Base-by-base conservation (phyloP, 2,888 invertebrate genomes). In the Sipha maydis region DNA sequence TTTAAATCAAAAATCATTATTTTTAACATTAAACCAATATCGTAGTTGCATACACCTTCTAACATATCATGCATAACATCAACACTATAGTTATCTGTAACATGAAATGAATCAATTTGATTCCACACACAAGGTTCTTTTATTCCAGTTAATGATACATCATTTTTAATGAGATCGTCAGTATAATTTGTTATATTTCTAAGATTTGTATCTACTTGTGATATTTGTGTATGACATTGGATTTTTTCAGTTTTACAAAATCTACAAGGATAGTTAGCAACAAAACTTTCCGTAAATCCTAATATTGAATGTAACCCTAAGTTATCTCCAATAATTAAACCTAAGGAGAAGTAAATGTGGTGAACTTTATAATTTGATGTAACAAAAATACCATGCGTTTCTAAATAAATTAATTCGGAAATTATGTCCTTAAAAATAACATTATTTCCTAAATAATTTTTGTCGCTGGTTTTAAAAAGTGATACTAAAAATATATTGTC, bases 371-470 rank as follows among this genome's bases (percentile, higher is more conserved):
- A 54, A 25, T 78, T 54, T 8, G 31, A 8, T 54, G 21, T 28
- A 19, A 54, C 3, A 31, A 21, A 78, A 78, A 78, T 78, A 25
- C 54, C 78, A 21, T 25, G 8, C 31, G 25, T 56, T 78, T 78
- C 54, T 78, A 77, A 77, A 77, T 54, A 77, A 77, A 54, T 54
- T 54, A 77, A 54, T 21, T 77, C 54, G 1, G 54, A 31, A 77
- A 77, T 77, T 54, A 77, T 54, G 2, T 54, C 21, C 21, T 54
- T 77, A 54, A 77, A 77, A 31, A 25, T 77, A 5, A 25, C 1
- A 54, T 8, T n/a, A 76, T 76, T 76, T 41, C 76, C 48, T 41
- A 76, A 76, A 31, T 31, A 71, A 11, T 71, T 71, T 71, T 31
- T 31, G 28, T 71, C 71, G 28, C 28, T 28, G 28, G 28, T 71